A percentile compares a stretch with the other conserved stretches of the same genome.
Conservation (phyloP, 2,888 invertebrate genomes). For the Rhagonycha lutea region DNA sequence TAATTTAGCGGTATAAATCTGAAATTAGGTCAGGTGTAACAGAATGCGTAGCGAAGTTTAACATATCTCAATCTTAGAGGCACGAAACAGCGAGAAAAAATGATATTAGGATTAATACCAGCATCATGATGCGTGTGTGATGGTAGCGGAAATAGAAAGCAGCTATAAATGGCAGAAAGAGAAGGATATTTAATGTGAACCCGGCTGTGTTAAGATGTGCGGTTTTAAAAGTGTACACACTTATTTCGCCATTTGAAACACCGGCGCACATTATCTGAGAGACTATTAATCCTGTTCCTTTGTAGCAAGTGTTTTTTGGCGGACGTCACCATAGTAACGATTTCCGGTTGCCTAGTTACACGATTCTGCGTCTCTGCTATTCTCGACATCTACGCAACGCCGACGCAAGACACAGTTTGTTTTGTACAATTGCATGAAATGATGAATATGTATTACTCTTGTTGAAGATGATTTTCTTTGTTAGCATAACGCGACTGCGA, state of each 20-base stretch:
- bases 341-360: slow-evolving; percentile 53
- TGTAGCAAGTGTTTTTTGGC: slow-evolving; percentile 55
- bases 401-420: slow-evolving; percentile 48
- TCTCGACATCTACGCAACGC: slow-evolving; percentile 39
- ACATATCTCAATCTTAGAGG: slow-evolving; percentile 2
- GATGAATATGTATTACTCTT: slow-evolving; percentile 49
- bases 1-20: slow-evolving; percentile 12
- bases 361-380: slow-evolving; percentile 43
- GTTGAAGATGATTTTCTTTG: slow-evolving; percentile 46
- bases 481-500: slow-evolving; percentile 37
- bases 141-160: slow-evolving; percentile 21
- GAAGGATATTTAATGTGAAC: slow-evolving; percentile 25
- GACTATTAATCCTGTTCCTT: slow-evolving; percentile 55
- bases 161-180: slow-evolving; percentile 9
- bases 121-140: slow-evolving; percentile 13
- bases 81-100: slow-evolving; percentile 9
- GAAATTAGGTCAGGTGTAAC: slow-evolving; percentile 31
- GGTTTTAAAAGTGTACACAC: slow-evolving; percentile 43
- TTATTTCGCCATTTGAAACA: slow-evolving; percentile 53
- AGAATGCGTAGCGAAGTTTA: slow-evolving; percentile 18
- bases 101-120: slow-evolving; percentile 6
- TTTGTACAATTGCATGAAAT: slow-evolving; percentile 49
- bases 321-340: slow-evolving; percentile 53
- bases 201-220: slow-evolving; percentile 36
- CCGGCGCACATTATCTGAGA: slow-evolving; percentile 53